Evolutionary conservation across 53 echinoderm and acorn worm species (phyloP).

Genomic region (Luidia sarsii): DNA sequence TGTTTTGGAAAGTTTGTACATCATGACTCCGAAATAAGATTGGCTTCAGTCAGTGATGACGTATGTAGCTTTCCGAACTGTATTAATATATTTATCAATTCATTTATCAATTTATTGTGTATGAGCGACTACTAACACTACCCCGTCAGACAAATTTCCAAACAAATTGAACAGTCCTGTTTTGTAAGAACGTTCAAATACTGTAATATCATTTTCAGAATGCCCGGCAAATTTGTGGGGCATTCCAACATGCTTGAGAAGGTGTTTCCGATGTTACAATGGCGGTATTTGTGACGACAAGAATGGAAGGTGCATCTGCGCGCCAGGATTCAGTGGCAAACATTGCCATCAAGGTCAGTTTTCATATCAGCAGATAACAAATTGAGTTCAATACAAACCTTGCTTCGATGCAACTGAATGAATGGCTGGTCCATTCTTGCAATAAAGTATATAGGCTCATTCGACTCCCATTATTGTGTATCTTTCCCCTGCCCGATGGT

Average conservation of each 20-base stretch:
- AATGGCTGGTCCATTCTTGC: too few relatives aligned
- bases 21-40: too few relatives aligned
- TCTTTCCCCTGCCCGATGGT: too few relatives aligned
- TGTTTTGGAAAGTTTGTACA: too few relatives aligned
- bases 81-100: background rate
- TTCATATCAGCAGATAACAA: too few relatives aligned
- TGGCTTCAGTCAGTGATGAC: too few relatives aligned
- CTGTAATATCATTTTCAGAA: background rate
- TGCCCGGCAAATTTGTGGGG: slow-evolving; percentile 22
- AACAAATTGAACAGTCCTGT: background rate
- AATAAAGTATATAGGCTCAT: too few relatives aligned
- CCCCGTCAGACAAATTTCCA: background rate
- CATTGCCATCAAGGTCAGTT: slow-evolving; percentile 50
- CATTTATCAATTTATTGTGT: background rate
- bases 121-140: background rate
- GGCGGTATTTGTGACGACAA: slow-evolving; percentile 51
- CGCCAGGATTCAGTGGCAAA: slow-evolving; percentile 58
- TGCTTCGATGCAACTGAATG: too few relatives aligned
- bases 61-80: too few relatives aligned
- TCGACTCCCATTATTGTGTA: too few relatives aligned
- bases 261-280: slow-evolving; percentile 53
- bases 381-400: too few relatives aligned
- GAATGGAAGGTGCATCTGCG: slow-evolving; percentile 48
- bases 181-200: background rate
- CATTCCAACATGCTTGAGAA: background rate